Conservation (phyloP, 2,888 invertebrate species). For the Oeneis ivallda region DNA sequence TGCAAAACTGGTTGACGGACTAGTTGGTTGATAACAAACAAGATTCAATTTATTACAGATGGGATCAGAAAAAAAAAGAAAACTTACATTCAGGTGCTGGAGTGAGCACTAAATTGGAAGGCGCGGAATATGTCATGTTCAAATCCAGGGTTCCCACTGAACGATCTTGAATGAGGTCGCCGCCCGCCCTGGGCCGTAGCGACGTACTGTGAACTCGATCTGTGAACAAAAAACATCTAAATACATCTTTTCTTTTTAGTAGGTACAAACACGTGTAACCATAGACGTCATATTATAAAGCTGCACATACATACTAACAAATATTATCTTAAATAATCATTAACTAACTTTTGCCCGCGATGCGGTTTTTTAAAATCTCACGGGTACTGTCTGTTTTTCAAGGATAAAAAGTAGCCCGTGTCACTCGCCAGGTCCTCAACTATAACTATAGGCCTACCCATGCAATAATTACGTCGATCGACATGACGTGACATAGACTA, state of each 20-base stretch:
- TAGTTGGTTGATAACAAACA: too few species aligned
- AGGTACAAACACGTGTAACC: not conserved
- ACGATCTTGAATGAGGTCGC: slow-evolving; percentile 72
- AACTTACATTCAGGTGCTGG: slow-evolving; percentile 76
- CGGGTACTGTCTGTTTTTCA: too few species aligned
- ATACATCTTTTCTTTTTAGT: not conserved
- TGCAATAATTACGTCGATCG: too few species aligned
- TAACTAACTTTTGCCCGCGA: too few species aligned
- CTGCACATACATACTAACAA: too few species aligned
- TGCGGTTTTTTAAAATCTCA: too few species aligned
- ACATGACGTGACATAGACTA: too few species aligned
- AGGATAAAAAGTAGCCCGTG: too few species aligned
- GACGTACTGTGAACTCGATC: slow-evolving; percentile 65
- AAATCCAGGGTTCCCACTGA: slow-evolving; percentile 67
- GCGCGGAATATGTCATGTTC: slow-evolving; percentile 66
- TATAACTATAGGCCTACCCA: too few species aligned
- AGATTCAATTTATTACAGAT: not conserved
- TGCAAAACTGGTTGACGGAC: too few species aligned
- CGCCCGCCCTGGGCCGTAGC: slow-evolving; percentile 68
- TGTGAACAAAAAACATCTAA: slow-evolving; percentile 45
- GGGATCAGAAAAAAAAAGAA: not conserved
- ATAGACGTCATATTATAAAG: not conserved
- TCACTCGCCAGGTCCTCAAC: too few species aligned
- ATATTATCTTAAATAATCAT: too few species aligned
- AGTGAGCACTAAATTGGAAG: slow-evolving; percentile 73